Conservation (phyloP, 2,113 vertebrate species). For the Ciconia stormi region DNA sequence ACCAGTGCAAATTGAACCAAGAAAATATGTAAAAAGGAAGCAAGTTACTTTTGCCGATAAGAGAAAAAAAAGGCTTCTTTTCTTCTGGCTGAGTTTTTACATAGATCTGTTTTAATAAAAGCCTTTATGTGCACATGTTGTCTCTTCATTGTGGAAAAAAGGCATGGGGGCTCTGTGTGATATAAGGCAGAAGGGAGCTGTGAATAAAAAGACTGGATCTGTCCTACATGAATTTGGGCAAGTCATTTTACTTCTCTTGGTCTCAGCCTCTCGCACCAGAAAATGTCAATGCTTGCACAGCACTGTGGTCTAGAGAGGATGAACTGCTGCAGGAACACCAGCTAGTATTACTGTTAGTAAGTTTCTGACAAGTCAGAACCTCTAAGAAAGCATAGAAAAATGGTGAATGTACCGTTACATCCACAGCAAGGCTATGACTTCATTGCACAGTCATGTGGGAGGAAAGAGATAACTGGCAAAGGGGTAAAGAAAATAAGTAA, state of each 20-base stretch:
- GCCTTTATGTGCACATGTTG: not conserved
- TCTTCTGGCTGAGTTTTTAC: not conserved
- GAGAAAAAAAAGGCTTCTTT: not conserved
- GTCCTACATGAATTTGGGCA: not conserved
- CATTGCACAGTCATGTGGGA: not conserved
- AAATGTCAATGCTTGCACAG: not conserved
- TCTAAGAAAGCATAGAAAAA: not conserved
- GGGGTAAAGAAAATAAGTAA: not conserved
- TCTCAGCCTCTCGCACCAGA: not conserved
- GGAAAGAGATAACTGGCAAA: not conserved
- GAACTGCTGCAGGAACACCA: not conserved
- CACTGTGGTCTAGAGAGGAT: not conserved
- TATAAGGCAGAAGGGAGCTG: not conserved
- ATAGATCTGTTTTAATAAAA: not conserved
- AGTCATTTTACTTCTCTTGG: not conserved
- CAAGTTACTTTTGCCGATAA: not conserved
- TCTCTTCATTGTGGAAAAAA: not conserved
- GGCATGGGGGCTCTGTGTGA: accelerated
- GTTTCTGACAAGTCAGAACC: not conserved
- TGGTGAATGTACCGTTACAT: not conserved
- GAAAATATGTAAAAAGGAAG: not conserved
- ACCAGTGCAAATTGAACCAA: not conserved
- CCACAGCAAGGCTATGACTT: not conserved
- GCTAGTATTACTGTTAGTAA: not conserved
- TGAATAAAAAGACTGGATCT: not conserved